phyloP scores from a whole-genome alignment of 2,113 vertebrate species.

The Pelmatolapia mariae region DNA sequence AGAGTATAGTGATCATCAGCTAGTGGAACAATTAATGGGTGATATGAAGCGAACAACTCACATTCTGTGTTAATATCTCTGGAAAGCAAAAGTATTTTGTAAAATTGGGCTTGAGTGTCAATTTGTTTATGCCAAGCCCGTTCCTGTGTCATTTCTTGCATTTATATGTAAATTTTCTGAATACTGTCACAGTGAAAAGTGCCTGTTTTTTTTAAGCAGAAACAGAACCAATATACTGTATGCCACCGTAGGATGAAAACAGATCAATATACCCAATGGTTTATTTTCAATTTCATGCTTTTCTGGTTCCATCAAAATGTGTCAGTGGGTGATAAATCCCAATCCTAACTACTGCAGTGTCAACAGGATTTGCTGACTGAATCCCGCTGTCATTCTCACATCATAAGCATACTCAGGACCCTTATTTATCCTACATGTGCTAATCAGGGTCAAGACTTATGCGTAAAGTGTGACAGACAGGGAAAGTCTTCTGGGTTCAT shows the following conservation, averaged over 20 bases:
- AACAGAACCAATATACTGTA: not conserved
- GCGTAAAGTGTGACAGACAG: not conserved
- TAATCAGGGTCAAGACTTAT: constrained; percentile 18
- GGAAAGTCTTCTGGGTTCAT: not conserved
- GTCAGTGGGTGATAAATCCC: constrained; percentile 58
- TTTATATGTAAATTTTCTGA: not conserved
- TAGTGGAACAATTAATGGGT: not conserved
- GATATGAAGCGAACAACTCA: not conserved
- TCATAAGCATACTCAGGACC: constrained; percentile 23
- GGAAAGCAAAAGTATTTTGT: not conserved
- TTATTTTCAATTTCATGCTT: constrained; percentile 70
- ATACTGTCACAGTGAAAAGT: not conserved
- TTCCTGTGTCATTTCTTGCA: not conserved
- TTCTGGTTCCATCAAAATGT: constrained; percentile 64
- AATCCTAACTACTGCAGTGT: constrained; percentile 27
- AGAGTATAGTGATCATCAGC: not conserved
- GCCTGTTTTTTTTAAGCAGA: not conserved
- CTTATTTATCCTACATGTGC: constrained; percentile 23
- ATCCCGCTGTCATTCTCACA: constrained; percentile 33
- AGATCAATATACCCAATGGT: constrained; percentile 56
- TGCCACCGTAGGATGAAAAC: constrained; percentile 18
- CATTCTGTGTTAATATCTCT: not conserved
- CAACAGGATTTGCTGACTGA: constrained; percentile 47
- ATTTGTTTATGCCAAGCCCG: not conserved
- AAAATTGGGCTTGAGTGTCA: not conserved